Base-by-base conservation (phyloP, 1,140 invertebrate genomes). In the Brachionus asplanchnoidis region DNA sequence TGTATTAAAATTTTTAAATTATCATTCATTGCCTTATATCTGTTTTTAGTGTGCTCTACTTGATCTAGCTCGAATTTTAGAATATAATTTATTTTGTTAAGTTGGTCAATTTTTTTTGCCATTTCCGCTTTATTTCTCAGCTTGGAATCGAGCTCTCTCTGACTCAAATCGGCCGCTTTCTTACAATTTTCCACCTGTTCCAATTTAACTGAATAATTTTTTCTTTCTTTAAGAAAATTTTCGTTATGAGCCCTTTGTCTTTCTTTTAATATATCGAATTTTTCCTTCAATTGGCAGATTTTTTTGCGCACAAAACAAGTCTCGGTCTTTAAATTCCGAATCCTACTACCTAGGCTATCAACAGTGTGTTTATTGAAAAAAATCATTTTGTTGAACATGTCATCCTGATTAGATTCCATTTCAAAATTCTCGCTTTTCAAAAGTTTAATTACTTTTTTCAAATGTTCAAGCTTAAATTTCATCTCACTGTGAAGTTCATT, bases 241-340 rank as follows among this genome's bases (percentile, higher is more conserved):
- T 77, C 73, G n/a, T 77, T 77, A 77, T 77, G 73, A 46, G 40
- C 44, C 42, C 20, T 23, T n/a, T 77, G 42, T 26, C n/a, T 77
- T 77, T 77, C 42, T 50, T 50, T 77, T 20, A 77, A 11, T 4
- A 50, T n/a, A 9, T 20, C 20, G 28, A 77, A 77, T 50, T 77
- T 77, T n/a, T 77, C 44, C 26, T 77, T 77, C 42, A 77, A 9
- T 12, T 50, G 26, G 50, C 17, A 77, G 42, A 77, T 50, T 50
- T 77, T 77, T 50, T 77, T 77, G n/a, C 73, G 7, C 42, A 77
- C 17, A 46, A 77, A 50, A 46, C 73, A 77, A 77, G 44, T 50
- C 17, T 77, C 73, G 20, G 42, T 50, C 28, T 77, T 77, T 20
- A 26, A 6, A 50, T 50, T 12, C 26, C 46, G 42, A 26, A 50